Conservation (phyloP, 2,797 vertebrate genomes). For the Pteronotus mesoamericanus region DNA sequence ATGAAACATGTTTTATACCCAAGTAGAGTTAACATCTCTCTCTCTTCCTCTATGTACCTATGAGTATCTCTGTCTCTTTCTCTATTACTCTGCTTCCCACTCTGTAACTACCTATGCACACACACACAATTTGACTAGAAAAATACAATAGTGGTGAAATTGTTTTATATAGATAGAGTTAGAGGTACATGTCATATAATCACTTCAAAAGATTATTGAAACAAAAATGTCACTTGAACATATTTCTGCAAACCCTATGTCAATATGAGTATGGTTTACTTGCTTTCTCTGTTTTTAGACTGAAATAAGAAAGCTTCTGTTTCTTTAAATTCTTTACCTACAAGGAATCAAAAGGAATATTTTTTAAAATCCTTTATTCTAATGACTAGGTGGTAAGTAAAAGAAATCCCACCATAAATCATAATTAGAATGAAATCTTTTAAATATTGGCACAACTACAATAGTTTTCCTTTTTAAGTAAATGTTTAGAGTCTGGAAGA, state of each 20-base stretch:
- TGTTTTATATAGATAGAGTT: not conserved
- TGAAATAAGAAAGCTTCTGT: not conserved
- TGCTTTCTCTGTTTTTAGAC: not conserved
- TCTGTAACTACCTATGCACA: not conserved
- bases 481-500: conserved; percentile 23
- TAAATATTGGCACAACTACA: conserved; percentile 37
- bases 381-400: not conserved
- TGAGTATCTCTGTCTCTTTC: not conserved
- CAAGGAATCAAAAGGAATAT: not conserved
- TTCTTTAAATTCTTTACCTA: conserved; percentile 9
- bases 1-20: not conserved
- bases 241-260: not conserved
- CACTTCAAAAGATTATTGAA: not conserved
- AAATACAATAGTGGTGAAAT: not conserved
- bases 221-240: not conserved
- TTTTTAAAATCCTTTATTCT: not conserved
- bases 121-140: not conserved
- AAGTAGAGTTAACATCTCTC: not conserved
- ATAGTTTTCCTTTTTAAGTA: not conserved
- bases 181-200: not conserved
- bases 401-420: conserved; percentile 28
- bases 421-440: conserved; percentile 25
- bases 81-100: not conserved
- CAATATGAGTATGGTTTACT: not conserved
- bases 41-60: not conserved